Conservation (phyloP, 2,113 vertebrate species). For the Vidua chalybeata region DNA sequence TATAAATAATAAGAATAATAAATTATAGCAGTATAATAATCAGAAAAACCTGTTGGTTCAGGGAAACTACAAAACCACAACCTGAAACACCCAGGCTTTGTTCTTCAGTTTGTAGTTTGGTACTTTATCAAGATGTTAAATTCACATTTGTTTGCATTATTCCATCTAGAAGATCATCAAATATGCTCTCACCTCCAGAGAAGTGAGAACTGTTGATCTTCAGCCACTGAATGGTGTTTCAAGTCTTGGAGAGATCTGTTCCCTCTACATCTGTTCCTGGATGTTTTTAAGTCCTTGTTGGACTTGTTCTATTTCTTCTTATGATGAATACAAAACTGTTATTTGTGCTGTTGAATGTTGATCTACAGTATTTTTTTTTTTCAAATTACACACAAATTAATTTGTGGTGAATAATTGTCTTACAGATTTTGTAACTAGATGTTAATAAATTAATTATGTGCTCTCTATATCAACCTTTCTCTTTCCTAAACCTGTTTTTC, state of each 20-base stretch:
- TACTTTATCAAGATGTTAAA: background rate
- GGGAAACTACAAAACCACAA: background rate
- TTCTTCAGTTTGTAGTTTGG: background rate
- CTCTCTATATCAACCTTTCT: background rate
- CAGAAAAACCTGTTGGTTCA: background rate
- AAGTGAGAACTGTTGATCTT: background rate
- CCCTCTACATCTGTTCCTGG: background rate
- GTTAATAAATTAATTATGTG: background rate
- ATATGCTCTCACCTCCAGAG: background rate
- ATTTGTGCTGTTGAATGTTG: background rate
- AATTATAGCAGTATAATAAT: background rate
- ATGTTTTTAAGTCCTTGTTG: background rate
- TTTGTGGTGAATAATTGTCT: background rate
- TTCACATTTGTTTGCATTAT: background rate
- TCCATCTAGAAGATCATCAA: background rate
- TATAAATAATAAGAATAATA: background rate
- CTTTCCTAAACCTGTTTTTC: background rate
- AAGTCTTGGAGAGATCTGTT: background rate
- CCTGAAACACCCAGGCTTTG: background rate
- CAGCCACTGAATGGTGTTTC: background rate
- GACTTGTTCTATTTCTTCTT: background rate
- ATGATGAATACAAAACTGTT: background rate
- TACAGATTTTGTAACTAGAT: background rate
- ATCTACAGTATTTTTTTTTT: background rate
- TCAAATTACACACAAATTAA: background rate